Base-by-base conservation (phyloP, 2,888 invertebrate species). In the Microplitis manilae region DNA sequence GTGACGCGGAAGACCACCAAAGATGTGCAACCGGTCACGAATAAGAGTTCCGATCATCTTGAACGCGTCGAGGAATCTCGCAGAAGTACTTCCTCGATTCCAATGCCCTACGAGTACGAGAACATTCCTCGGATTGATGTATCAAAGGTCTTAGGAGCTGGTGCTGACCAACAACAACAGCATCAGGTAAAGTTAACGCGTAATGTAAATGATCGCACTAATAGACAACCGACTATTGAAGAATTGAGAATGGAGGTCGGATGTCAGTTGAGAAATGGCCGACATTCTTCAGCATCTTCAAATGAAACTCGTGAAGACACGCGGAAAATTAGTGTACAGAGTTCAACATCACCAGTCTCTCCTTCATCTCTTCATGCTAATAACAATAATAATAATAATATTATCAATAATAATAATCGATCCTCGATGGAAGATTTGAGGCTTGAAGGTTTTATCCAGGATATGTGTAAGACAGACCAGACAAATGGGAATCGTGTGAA, bases 81-180 rank as follows among this genome's bases (percentile, higher is more conserved):
- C 7, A 68, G 30, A 7, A 75, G 60, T 20, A 61, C 40, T 15
- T 1, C 71, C 1, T 74, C 77, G 2, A 17, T 61, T 1, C 85
- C 87, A 30, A 30, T 30, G n/a, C 85, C 83, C 73, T 89, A 85
- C 79, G 89, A 90, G n/a, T 90, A 90, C 76, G 90, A 90, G 68
- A 90, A 90, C 73, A 90, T 90, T 61, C 90, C 90, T 1, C 82
- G 90, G 41, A 88, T 90, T 80, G 89, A 90, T 67, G 80, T 90
- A 1, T 85, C 87, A 2, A 88, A 86, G 65, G 64, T 90, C 20
- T 87, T 87, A 20, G 62, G 62, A n/a, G 62, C 30, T 30, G 30
- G 30, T 30, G 30, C 30, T 30, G 30, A 30, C 30, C 30, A 30
- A 30, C 30, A 30, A 4, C 30, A 30, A 30, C 30, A 30, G 4